Conservation (phyloP, 2,113 vertebrate genomes). For the western clawed frog (Xenopus tropicalis) region DNA sequence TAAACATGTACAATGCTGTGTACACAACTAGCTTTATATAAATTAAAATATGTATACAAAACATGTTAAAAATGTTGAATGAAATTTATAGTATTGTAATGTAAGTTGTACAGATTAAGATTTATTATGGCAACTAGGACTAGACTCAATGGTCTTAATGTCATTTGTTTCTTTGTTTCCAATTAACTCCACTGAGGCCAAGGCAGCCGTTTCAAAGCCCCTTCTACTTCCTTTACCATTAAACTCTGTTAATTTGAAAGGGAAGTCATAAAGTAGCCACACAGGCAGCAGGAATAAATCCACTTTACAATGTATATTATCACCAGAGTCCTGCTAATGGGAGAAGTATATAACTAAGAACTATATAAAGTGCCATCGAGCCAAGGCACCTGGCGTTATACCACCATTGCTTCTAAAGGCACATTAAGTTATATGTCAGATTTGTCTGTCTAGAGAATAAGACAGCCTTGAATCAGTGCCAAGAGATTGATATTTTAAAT, state of each 20-base stretch:
- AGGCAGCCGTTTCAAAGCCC: not conserved
- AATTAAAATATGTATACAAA: too few relatives aligned
- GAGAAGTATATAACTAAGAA: not conserved
- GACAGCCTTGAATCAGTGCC: too few relatives aligned
- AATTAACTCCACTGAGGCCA: not conserved
- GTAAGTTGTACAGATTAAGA: too few relatives aligned
- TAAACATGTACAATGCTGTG: too few relatives aligned
- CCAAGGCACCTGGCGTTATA: not conserved
- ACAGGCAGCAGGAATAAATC: not conserved
- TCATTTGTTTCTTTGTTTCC: not conserved
- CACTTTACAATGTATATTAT: not conserved
- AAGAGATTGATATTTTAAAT: too few relatives aligned
- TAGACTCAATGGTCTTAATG: not conserved
- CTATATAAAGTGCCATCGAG: not conserved
- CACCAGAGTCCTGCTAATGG: not conserved
- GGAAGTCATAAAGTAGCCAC: not conserved
- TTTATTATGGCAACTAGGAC: too few relatives aligned
- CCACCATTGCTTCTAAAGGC: too few relatives aligned
- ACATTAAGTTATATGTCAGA: too few relatives aligned
- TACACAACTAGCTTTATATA: too few relatives aligned
- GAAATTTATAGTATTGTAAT: too few relatives aligned
- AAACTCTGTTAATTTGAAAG: not conserved
- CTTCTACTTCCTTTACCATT: not conserved
- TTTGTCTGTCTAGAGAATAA: too few relatives aligned
- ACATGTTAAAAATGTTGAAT: too few relatives aligned